These are phyloP conservation scores for Podilymbus podiceps DNA, from an alignment of 2,113 vertebrate genomes.

Conservation along the genomic window DNA sequence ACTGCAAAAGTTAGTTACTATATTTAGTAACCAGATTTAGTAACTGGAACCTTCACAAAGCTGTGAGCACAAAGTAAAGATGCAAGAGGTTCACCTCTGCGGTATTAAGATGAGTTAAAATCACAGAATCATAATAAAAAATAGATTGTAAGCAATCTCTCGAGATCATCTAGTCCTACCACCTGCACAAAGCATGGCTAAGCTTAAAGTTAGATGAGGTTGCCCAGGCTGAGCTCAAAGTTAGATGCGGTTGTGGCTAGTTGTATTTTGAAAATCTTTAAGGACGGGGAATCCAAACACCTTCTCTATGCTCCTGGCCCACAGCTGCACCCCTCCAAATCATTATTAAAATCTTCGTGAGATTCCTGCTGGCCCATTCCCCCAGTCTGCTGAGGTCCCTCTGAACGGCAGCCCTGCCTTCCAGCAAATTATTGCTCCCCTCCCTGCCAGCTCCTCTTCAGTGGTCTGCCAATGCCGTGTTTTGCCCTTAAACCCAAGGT, in stretches of 20 bases:
- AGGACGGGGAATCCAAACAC: neutral
- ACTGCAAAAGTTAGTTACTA: neutral
- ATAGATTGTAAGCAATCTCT: neutral
- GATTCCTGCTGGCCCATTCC: neutral
- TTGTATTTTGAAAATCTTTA: neutral
- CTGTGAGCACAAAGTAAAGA: neutral
- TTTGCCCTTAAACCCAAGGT: neutral
- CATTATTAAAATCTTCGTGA: neutral
- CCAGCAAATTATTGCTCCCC: accelerated
- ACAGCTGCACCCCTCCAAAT: neutral
- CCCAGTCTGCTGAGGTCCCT: neutral
- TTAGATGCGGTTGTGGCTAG: neutral
- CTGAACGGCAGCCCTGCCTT: neutral
- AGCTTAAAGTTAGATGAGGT: neutral
- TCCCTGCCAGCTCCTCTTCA: neutral
- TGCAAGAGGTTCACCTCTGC: neutral
- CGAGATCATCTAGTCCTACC: accelerated
- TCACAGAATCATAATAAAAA: neutral
- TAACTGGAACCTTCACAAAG: neutral
- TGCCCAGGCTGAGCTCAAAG: neutral
- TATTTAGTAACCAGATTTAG: neutral
- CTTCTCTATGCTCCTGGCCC: neutral
- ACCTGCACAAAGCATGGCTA: neutral
- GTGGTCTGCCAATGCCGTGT: neutral
- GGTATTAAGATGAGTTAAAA: neutral